These are phyloP conservation scores for Carcharodon carcharias DNA, from an alignment of 2,797 vertebrate species.

Conservation along the genomic window DNA sequence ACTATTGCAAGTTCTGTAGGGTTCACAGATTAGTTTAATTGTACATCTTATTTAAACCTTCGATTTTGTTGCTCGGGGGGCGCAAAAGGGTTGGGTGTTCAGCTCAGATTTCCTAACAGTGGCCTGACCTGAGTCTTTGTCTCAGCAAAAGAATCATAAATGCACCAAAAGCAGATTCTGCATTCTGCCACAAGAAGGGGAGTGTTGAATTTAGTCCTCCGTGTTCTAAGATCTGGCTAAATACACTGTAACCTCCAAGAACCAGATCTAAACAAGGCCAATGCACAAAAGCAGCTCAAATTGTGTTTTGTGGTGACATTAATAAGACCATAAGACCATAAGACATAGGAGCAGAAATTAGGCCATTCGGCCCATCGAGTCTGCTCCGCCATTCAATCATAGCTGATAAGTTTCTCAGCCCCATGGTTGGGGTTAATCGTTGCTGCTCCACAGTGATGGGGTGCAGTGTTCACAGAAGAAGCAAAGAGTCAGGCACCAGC, in stretches of 20 bases:
- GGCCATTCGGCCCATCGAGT: no score
- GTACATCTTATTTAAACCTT: neutral
- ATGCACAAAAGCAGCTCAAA: neutral
- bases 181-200: neutral
- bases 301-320: neutral
- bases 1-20: no score
- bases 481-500: no score
- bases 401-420: no score
- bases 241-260: neutral
- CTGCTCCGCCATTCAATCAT: no score
- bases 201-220: neutral
- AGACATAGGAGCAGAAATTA: no score
- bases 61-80: no score
- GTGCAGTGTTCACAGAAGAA: neutral
- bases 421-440: neutral
- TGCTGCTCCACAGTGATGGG: neutral
- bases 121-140: neutral
- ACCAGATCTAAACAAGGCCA: neutral
- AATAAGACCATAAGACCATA: no score
- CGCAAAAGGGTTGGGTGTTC: no score
- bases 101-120: neutral
- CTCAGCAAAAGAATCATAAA: neutral
- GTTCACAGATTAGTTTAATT: no score
- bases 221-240: neutral
- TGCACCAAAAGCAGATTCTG: neutral